Evolutionary conservation across 1,140 invertebrate genomes (phyloP), one percentile per base, ranked within the genome.

Genomic region (Polyergus mexicanus): DNA sequence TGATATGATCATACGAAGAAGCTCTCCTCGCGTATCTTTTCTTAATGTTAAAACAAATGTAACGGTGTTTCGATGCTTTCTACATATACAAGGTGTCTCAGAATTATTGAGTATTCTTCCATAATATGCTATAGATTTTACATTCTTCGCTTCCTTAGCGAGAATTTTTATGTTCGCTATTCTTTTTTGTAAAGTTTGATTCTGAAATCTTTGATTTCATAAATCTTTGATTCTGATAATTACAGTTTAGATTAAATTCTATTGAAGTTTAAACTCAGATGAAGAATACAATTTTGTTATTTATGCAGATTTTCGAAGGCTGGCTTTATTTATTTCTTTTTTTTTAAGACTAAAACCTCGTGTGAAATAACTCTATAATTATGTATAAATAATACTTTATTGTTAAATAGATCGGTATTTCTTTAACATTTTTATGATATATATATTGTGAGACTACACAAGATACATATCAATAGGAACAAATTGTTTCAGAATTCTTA

Each of bases 31-130:
- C n/a, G 35, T 22, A 22, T 68, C n/a, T 44, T 68, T 68, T 68
- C 22, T 47, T 38, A 68, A 68, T 68, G n/a, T 68, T 68, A 41
- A 68, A 68, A 68, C 66, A 68, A n/a, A 44, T 28, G 41, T 68
- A 68, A 68, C 66, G 66, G 66, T 68, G 47, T 51, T 32, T 68
- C 11, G 10, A n/a, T 4, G 3, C 8, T 22, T 51, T 51, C 47
- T 51, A 51, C 13, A 13, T 11, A 25, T 68, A 68, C n/a, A 68
- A 6, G 22, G 66, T 44, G 66, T 44, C n/a, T 22, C 22, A 68
- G 66, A 68, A 68, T 68, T 16, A 68, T 44, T 5, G 11, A 6
- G 11, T 44, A 44, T 25, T 68, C n/a, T n/a, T 41, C 19, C 10
- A 16, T 1, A 28, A 1, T 28, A 28, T 28, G 10, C 2, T 16